A percentile compares a stretch with the other conserved stretches of the same genome.
Evolutionary conservation across 2,113 vertebrate species (phyloP).

Genomic region (Caloenas nicobarica): DNA sequence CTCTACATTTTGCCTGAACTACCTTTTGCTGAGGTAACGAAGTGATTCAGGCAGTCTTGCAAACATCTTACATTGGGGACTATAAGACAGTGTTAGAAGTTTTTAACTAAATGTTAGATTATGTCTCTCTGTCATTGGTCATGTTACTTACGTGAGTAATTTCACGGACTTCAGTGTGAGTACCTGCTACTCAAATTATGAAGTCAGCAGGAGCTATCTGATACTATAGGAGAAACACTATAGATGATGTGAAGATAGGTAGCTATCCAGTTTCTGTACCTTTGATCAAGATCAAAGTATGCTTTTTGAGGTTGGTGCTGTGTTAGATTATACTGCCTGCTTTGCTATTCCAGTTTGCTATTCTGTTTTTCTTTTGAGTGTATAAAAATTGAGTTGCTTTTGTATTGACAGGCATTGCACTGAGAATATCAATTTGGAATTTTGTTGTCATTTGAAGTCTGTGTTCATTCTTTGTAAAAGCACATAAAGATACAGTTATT

Average conservation of each 20-base stretch:
- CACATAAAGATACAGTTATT: slow-evolving; percentile 18
- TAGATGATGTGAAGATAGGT: background rate
- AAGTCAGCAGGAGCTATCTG: background rate
- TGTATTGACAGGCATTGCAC: slow-evolving; percentile 52
- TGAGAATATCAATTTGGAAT: slow-evolving; percentile 56
- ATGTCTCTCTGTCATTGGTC: background rate
- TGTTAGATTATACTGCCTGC: background rate
- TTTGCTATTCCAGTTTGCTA: slow-evolving; percentile 32
- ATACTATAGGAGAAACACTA: background rate
- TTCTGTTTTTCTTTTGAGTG: slow-evolving; percentile 44
- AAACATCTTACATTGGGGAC: background rate
- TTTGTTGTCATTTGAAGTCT: slow-evolving; percentile 54
- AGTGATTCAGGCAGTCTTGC: background rate
- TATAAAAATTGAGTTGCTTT: slow-evolving; percentile 49
- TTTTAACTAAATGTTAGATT: background rate
- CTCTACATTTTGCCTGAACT: background rate
- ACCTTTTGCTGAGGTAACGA: background rate
- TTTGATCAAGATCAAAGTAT: slow-evolving; percentile 67
- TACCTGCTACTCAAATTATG: background rate
- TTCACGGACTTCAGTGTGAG: background rate
- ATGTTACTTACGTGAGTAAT: background rate
- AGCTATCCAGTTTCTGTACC: background rate
- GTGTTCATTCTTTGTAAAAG: slow-evolving; percentile 20
- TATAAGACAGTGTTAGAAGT: background rate
- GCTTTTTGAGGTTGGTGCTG: slow-evolving; percentile 9